Base-by-base conservation (phyloP, 2,888 invertebrate species). In the Hyppa rectilinea region DNA sequence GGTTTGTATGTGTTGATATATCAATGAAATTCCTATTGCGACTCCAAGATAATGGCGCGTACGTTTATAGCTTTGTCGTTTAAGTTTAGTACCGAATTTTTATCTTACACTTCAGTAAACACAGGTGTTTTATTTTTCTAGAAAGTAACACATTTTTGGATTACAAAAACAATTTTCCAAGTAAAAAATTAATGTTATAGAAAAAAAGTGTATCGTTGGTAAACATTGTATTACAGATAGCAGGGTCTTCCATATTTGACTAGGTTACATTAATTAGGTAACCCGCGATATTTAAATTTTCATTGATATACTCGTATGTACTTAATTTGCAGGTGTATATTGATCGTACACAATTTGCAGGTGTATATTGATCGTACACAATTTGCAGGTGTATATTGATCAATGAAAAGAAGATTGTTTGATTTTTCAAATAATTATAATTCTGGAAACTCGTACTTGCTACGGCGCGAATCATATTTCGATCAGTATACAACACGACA, bases 11-110 rank as follows among this genome's bases (percentile, higher is more conserved):
- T n/a, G n/a, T n/a, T n/a, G n/a, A n/a, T n/a, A n/a, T n/a, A n/a
- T n/a, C n/a, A n/a, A n/a, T n/a, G 71, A 75, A 75, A 82, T 82
- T 79, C 59, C 55, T 67, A 74, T 71, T 50, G 43, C 49, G 12
- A 49, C 34, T 59, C 47, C 45, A 53, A 66, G 47, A 63, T 69
- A 67, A 63, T 61, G 52, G n/a, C 29, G 60, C 17, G 31, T 36
- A 40, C 36, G 26, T 58, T 58, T 52, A 34, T 53, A 26, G 62
- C 29, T 56, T 40, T 45, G 9, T 38, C 14, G 26, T n/a, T n/a
- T n/a, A 20, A 59, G 20, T 43, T 52, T 53, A 12, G 47, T 40
- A 0, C 14, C 20, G 23, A 12, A 38, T 49, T 58, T 31, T 68
- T 26, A 10, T 34, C 14, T 34, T 7, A 23, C 4, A 53, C 14